Conservation (phyloP, 2,888 invertebrate species). For the Aphidoletes aphidimyza region DNA sequence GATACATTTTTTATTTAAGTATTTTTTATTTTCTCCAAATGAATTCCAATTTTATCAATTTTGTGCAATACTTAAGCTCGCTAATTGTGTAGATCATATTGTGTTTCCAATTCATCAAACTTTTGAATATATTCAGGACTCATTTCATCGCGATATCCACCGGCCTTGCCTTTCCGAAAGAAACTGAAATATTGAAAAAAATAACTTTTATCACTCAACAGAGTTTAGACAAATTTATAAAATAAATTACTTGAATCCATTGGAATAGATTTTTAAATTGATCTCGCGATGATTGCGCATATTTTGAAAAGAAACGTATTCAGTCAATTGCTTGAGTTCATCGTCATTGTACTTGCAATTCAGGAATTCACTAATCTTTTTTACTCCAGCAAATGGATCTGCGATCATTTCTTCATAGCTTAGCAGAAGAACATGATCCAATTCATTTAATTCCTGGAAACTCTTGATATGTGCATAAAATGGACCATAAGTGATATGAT, state of each 20-base stretch:
- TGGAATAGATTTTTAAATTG: background rate
- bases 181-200: slow-evolving; percentile 58
- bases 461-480: slow-evolving; percentile 61
- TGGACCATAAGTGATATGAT: slow-evolving; percentile 41
- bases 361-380: slow-evolving; percentile 55
- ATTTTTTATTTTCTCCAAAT: too few species aligned
- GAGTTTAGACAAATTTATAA: too few species aligned
- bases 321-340: slow-evolving; percentile 57
- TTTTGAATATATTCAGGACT: slow-evolving; percentile 58
- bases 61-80: too few species aligned
- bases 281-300: slow-evolving; percentile 57
- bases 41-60: too few species aligned
- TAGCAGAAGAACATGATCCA: slow-evolving; percentile 55
- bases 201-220: background rate
- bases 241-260: background rate
- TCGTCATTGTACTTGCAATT: slow-evolving; percentile 50
- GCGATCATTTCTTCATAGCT: slow-evolving; percentile 56
- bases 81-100: too few species aligned
- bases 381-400: slow-evolving; percentile 50
- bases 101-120: slow-evolving; percentile 55
- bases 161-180: slow-evolving; percentile 59
- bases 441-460: slow-evolving; percentile 53
- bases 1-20: too few species aligned
- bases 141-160: slow-evolving; percentile 60
- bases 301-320: slow-evolving; percentile 55